These are phyloP conservation scores for Pangasius djambal DNA, from an alignment of 2,797 vertebrate genomes.

Conservation along the genomic window DNA sequence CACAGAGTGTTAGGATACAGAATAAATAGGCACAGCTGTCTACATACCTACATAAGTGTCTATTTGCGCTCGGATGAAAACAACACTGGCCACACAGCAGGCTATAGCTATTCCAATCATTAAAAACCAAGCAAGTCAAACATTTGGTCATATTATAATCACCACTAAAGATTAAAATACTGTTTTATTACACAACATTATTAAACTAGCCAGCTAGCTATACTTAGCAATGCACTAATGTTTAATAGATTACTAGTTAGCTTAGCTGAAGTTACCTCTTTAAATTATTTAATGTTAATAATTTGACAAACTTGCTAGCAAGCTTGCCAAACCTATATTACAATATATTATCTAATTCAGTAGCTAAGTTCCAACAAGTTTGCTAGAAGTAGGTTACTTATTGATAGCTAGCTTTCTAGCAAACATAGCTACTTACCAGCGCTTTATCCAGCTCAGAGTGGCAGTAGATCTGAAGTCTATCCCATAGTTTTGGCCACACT, in stretches of 20 bases:
- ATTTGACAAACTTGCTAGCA: not conserved
- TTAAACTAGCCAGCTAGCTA: not conserved
- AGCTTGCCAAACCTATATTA: not conserved
- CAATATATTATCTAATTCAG: not conserved
- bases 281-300: not conserved
- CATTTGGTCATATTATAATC: not conserved
- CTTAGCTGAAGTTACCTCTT: not conserved
- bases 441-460: not conserved
- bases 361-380: not conserved
- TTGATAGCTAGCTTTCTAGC: not conserved
- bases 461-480: not conserved
- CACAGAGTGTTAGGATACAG: constrained; percentile 13
- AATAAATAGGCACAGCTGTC: not conserved
- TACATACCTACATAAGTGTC: not conserved
- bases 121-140: constrained; percentile 3
- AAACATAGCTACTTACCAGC: not conserved
- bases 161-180: not conserved
- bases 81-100: not conserved
- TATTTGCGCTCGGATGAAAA: not conserved
- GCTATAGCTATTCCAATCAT: not conserved
- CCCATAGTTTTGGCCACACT: not conserved
- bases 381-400: not conserved
- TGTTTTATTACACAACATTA: no score
- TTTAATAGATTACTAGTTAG: not conserved
- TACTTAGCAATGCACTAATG: not conserved